Conservation (phyloP, 2,113 vertebrate species). For the Alligator mississippiensis region DNA sequence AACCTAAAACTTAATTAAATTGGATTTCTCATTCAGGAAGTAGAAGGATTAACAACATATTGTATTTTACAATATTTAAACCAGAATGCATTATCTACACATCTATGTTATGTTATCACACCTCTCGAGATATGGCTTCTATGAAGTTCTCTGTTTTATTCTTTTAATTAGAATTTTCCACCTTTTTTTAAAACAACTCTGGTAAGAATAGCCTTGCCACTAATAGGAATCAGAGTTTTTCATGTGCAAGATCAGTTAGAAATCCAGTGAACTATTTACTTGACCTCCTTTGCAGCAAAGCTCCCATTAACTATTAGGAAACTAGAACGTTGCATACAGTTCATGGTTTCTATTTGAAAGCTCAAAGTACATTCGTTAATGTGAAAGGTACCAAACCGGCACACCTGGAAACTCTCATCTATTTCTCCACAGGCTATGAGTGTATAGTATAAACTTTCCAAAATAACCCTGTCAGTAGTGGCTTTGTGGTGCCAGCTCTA, state of each 20-base stretch:
- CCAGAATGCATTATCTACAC: background rate
- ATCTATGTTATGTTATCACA: conserved; percentile 39
- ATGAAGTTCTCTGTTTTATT: background rate
- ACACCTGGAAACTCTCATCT: background rate
- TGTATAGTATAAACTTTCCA: background rate
- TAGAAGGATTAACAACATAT: conserved; percentile 20
- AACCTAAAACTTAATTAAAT: conserved; percentile 68
- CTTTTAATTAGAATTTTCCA: conserved; percentile 25
- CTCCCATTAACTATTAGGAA: background rate
- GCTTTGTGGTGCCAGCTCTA: background rate
- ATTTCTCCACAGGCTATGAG: background rate
- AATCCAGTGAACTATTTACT: background rate
- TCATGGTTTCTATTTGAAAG: background rate
- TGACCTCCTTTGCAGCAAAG: background rate
- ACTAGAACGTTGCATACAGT: background rate
- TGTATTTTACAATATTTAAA: conserved; percentile 53
- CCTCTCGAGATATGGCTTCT: conserved; percentile 13
- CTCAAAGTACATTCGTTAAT: background rate
- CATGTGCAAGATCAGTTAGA: background rate
- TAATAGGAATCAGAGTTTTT: conserved; percentile 21
- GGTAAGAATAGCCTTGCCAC: background rate
- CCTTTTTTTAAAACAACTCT: background rate
- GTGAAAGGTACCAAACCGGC: background rate
- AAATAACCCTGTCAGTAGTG: background rate
- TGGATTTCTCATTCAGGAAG: conserved; percentile 63